phyloP scores from a whole-genome alignment of 2,113 vertebrate species.

The Pristiophorus japonicus region DNA sequence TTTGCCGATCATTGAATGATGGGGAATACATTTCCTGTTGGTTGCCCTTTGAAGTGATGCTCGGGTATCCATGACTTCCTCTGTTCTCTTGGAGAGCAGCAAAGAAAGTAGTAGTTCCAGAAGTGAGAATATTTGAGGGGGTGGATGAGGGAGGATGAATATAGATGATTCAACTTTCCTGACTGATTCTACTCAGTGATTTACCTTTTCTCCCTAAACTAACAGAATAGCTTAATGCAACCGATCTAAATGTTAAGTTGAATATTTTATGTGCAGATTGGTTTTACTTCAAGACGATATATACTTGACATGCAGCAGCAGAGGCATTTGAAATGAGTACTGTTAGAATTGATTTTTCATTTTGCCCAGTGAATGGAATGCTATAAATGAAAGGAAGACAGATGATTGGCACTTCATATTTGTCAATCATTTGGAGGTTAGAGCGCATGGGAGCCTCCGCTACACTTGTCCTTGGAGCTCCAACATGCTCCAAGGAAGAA shows the following conservation, averaged over 20 bases:
- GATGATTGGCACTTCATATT: not conserved
- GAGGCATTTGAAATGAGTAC: not conserved
- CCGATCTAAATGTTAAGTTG: not conserved
- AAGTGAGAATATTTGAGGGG: not conserved
- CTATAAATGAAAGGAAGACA: not conserved
- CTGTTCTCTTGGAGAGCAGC: not conserved
- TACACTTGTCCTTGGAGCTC: not conserved
- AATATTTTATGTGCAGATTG: not conserved
- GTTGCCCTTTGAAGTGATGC: not conserved
- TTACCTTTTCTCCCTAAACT: not conserved
- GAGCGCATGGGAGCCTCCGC: not conserved
- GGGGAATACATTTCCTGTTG: not conserved
- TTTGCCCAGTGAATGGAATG: not conserved
- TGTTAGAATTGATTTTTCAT: not conserved
- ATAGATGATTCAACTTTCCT: not conserved
- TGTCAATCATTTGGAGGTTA: not conserved
- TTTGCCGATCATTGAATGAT: not conserved
- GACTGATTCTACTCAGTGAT: not conserved
- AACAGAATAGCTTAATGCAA: no score
- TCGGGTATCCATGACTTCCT: not conserved
- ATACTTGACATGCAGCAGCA: not conserved
- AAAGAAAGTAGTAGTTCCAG: not conserved
- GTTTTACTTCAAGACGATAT: not conserved
- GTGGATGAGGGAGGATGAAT: not conserved
- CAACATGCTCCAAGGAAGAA: not conserved